These are phyloP conservation scores for Erpobdella octoculata DNA, from an alignment of 2,888 invertebrate genomes.

Conservation along the genomic window DNA sequence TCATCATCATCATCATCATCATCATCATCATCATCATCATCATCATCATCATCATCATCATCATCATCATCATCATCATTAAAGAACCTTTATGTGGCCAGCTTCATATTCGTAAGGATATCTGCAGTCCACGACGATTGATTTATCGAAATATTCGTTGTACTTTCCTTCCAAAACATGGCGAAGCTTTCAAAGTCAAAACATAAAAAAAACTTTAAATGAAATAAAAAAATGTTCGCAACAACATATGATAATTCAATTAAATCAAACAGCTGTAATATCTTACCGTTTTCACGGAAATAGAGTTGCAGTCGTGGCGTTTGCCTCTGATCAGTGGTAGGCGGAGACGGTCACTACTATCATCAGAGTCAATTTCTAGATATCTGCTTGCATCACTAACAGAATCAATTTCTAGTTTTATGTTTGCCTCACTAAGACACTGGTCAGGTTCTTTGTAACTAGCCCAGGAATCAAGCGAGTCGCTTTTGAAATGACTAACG, in stretches of 20 bases:
- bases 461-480: no score
- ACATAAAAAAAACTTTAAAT: background rate
- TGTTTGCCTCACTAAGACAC: no score
- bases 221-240: background rate
- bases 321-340: constrained; percentile 44
- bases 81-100: constrained; percentile 66
- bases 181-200: background rate
- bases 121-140: constrained; percentile 78
- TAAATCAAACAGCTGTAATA: background rate
- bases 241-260: background rate
- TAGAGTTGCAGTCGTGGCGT: constrained; percentile 46
- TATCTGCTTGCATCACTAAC: no score
- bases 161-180: constrained; percentile 68
- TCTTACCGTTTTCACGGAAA: constrained; percentile 43
- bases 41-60: background rate
- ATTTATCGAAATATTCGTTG: constrained; percentile 60
- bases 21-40: no score
- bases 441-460: no score
- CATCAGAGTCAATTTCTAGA: no score
- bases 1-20: no score
- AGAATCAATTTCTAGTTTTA: no score
- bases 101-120: constrained; percentile 90
- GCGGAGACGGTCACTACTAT: no score
- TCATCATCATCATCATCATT: background rate
- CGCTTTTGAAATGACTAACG: no score